Conservation (phyloP, 2,797 vertebrate species). For the Huso huso region DNA sequence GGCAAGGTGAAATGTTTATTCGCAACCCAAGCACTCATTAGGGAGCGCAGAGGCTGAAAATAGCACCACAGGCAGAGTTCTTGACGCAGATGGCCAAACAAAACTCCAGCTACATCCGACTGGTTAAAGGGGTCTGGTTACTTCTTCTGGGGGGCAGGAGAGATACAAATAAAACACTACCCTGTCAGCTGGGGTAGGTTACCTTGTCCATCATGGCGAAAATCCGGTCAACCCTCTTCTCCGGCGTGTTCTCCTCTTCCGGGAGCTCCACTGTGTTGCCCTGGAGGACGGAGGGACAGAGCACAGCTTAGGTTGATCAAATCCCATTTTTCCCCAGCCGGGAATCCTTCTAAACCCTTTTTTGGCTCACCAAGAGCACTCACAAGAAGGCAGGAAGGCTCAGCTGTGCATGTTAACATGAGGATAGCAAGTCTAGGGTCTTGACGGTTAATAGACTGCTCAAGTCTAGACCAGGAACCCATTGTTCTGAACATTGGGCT, state of each 20-base stretch:
- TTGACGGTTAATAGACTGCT: no score
- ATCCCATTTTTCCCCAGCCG: neutral
- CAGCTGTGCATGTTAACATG: no score
- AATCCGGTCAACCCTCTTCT: conserved; percentile 94
- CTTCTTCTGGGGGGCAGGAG: no score
- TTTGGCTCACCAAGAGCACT: neutral
- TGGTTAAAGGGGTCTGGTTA: no score
- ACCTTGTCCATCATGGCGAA: conserved; percentile 99
- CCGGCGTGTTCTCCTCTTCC: conserved; percentile 94
- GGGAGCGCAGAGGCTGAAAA: neutral
- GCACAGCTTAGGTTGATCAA: neutral
- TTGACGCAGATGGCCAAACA: conserved; percentile 27
- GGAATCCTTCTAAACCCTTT: neutral
- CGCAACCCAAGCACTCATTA: neutral
- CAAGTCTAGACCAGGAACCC: no score
- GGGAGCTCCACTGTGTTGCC: conserved; percentile 96
- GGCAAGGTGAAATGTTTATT: neutral
- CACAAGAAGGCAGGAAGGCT: neutral
- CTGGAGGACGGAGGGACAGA: conserved; percentile 40
- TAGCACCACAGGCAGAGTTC: conserved; percentile 33
- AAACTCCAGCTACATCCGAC: no score
- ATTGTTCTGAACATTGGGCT: no score
- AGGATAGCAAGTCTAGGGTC: no score
- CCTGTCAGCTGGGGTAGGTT: neutral
- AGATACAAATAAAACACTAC: no score